Conservation (phyloP, 2,888 invertebrate genomes). For the Caenorhabditis wallacei region DNA sequence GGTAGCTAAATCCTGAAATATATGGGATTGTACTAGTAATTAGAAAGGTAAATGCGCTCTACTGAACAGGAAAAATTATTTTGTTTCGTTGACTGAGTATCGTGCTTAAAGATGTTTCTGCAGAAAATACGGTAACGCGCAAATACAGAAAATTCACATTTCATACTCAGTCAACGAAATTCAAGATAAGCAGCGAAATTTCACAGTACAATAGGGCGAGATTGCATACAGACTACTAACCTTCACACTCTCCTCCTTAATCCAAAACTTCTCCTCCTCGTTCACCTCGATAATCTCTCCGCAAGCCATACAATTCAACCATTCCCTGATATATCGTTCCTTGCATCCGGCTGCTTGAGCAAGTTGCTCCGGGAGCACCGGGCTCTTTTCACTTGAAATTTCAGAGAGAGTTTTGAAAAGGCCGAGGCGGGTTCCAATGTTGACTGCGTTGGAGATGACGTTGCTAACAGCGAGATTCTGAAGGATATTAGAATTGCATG, state of each 20-base stretch:
- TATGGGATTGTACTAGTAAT: too few species aligned
- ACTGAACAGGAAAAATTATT: too few species aligned
- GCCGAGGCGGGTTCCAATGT: constrained; percentile 57
- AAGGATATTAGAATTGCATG: not conserved
- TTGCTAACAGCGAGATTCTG: constrained; percentile 42
- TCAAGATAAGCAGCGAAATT: too few species aligned
- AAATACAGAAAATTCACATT: too few species aligned
- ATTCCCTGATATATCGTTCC: constrained; percentile 70
- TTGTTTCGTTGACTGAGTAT: too few species aligned
- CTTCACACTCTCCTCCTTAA: constrained; percentile 62
- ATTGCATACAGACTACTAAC: too few species aligned
- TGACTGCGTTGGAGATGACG: constrained; percentile 50
- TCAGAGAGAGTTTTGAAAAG: constrained; percentile 68
- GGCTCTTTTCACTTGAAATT: constrained; percentile 53
- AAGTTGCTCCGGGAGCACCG: constrained; percentile 69
- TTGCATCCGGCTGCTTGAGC: constrained; percentile 74
- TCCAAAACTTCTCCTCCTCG: constrained; percentile 72
- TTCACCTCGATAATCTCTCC: constrained; percentile 73
- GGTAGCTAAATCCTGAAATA: constrained; percentile 63
- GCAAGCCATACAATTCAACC: constrained; percentile 70
- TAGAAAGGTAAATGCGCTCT: not conserved
- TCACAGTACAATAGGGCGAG: too few species aligned
- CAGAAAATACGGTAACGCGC: too few species aligned
- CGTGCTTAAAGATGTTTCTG: too few species aligned
- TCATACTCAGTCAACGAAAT: too few species aligned